These are phyloP conservation scores for Teleopsis dalmanni DNA, from an alignment of 1,140 invertebrate genomes.

Conservation along the genomic window DNA sequence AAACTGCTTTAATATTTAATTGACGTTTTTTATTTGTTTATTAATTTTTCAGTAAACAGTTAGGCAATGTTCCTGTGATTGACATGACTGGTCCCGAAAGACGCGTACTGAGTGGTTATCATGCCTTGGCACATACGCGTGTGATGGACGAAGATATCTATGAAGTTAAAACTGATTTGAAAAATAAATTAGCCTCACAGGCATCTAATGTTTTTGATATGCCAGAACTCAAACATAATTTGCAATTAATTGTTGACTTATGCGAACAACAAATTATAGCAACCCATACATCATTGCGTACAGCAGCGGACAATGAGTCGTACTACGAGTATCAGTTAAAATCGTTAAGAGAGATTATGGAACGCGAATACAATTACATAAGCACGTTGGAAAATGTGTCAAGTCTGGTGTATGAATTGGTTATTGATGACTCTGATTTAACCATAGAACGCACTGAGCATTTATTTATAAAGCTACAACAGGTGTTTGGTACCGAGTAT, in stretches of 20 bases:
- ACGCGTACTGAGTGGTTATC: constrained; percentile 88
- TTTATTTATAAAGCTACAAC: constrained; percentile 68
- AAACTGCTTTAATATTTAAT: not conserved
- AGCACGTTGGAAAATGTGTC: constrained; percentile 65
- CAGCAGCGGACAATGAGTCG: constrained; percentile 69
- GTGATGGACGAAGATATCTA: constrained; percentile 52
- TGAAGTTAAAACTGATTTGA: too few relatives aligned
- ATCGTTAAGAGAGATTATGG: constrained; percentile 60
- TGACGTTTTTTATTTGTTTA: not conserved
- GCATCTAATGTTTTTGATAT: constrained; percentile 56
- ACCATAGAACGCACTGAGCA: constrained; percentile 64
- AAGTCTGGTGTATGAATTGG: constrained; percentile 60
- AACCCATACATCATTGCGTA: constrained; percentile 71
- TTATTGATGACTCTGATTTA: constrained; percentile 51
- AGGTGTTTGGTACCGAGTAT: constrained; percentile 45
- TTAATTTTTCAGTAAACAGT: constrained; percentile 42
- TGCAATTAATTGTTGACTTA: constrained; percentile 83
- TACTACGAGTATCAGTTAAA: constrained; percentile 73
- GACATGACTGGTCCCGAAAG: constrained; percentile 97
- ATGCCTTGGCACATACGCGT: constrained; percentile 67
- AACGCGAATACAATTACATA: constrained; percentile 68
- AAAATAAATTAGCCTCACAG: constrained; percentile 37
- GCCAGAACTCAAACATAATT: constrained; percentile 87
- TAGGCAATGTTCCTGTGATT: constrained; percentile 92
- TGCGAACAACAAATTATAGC: constrained; percentile 92